A percentile compares a stretch with the other conserved stretches of the same genome.
phyloP scores from a whole-genome alignment of 2,888 invertebrate species.

The Imbricaverruca yamaguchii region DNA sequence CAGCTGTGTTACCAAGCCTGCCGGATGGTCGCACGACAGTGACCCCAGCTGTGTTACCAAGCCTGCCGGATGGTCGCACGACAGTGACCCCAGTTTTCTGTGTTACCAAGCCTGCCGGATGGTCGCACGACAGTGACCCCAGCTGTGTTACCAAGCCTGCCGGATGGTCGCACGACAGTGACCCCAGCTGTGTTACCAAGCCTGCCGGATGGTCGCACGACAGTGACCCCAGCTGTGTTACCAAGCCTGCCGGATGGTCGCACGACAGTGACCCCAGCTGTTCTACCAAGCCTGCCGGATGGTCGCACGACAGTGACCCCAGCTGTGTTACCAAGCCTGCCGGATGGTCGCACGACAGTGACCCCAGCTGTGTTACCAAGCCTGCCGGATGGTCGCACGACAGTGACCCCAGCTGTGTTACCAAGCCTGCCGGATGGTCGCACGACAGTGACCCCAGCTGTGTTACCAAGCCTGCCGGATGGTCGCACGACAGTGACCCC shows the following conservation, averaged over 20 bases:
- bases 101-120: conserved; percentile 69
- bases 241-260: conserved; percentile 57
- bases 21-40: conserved; percentile 25
- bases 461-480: conserved; percentile 69
- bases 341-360: conserved; percentile 38
- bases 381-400: conserved; percentile 52
- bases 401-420: conserved; percentile 81
- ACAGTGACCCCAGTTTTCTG: too few species aligned
- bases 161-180: conserved; percentile 38
- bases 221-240: conserved; percentile 81
- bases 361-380: conserved; percentile 83
- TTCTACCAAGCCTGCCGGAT: conserved; percentile 69
- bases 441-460: conserved; percentile 78
- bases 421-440: conserved; percentile 57
- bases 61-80: conserved; percentile 51
- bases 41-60: conserved; percentile 85
- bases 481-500: conserved; percentile 51
- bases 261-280: conserved; percentile 78
- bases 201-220: conserved; percentile 52
- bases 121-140: conserved; percentile 51
- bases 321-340: conserved; percentile 88
- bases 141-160: conserved; percentile 88
- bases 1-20: conserved; percentile 88
- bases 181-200: conserved; percentile 83
- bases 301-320: conserved; percentile 51